These are phyloP conservation scores for Xiphophorus maculatus DNA, from an alignment of 2,113 vertebrate genomes.

Conservation along the genomic window DNA sequence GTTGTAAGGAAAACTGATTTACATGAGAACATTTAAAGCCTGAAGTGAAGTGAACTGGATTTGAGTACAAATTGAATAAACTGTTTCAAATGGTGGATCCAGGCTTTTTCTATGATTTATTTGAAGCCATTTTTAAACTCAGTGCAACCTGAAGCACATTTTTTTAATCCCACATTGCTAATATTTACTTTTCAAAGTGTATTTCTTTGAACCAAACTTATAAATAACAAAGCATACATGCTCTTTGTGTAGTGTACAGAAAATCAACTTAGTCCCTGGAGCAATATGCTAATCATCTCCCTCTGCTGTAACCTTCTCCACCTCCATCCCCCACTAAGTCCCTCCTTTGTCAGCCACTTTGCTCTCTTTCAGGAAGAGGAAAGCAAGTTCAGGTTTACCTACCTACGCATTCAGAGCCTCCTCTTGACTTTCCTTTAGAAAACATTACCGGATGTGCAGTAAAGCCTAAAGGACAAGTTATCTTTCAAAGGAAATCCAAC, in stretches of 20 bases:
- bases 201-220: constrained; percentile 26
- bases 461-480: constrained; percentile 45
- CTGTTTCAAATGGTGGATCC: not conserved
- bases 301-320: constrained; percentile 45
- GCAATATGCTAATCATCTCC: constrained; percentile 68
- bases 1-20: not conserved
- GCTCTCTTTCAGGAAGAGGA: constrained; percentile 18
- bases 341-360: constrained; percentile 27
- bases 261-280: constrained; percentile 27
- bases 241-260: constrained; percentile 16
- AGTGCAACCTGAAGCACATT: constrained; percentile 36
- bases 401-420: constrained; percentile 39
- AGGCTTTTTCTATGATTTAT: constrained; percentile 12
- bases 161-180: constrained; percentile 13
- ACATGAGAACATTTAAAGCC: not conserved
- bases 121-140: constrained; percentile 14
- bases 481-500: constrained; percentile 58
- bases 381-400: constrained; percentile 14
- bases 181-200: constrained; percentile 26
- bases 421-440: constrained; percentile 13
- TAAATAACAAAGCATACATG: constrained; percentile 37
- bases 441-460: constrained; percentile 66
- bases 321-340: constrained; percentile 28
- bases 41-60: not conserved
- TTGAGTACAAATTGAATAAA: not conserved